Conservation (phyloP, 2,888 invertebrate species). For the Glyphotaelius pellucidus region DNA sequence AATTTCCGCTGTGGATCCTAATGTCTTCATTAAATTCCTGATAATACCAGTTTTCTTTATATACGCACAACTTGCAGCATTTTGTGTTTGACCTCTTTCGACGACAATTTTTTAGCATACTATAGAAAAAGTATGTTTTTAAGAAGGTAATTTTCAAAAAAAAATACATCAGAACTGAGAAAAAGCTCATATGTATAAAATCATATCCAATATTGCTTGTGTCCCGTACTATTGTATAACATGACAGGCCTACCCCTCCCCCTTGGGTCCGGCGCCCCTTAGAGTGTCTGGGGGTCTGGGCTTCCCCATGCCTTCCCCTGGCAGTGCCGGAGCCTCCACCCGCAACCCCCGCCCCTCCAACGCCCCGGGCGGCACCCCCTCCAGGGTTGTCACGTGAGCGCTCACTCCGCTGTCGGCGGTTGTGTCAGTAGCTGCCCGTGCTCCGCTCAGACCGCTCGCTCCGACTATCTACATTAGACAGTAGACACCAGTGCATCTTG, state of each 20-base stretch:
- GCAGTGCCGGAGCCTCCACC: not conserved
- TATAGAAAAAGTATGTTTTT: not conserved
- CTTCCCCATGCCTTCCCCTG: not conserved
- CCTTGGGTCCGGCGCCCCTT: not conserved
- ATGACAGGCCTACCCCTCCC: not conserved
- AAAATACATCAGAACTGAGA: not conserved
- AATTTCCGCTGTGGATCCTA: not conserved
- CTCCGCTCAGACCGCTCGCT: conserved; percentile 64
- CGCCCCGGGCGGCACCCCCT: not conserved
- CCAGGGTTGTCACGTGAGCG: conserved; percentile 28
- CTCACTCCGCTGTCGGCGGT: conserved; percentile 67
- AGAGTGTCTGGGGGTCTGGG: conserved; percentile 6
- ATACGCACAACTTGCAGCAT: not conserved
- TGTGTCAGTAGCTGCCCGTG: conserved; percentile 61
- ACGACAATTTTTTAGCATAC: not conserved
- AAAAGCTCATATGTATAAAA: not conserved
- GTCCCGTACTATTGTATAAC: not conserved
- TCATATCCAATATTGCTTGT: not conserved
- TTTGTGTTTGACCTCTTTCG: not conserved
- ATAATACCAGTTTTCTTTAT: not conserved
- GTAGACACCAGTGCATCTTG: conserved; percentile 21
- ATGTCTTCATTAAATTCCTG: not conserved
- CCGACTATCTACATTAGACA: conserved; percentile 22
- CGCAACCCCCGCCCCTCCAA: conserved; percentile 64
- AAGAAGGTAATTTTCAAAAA: not conserved